phyloP scores from a whole-genome alignment of 2,797 vertebrate genomes.

The Ispidina lecontei region DNA sequence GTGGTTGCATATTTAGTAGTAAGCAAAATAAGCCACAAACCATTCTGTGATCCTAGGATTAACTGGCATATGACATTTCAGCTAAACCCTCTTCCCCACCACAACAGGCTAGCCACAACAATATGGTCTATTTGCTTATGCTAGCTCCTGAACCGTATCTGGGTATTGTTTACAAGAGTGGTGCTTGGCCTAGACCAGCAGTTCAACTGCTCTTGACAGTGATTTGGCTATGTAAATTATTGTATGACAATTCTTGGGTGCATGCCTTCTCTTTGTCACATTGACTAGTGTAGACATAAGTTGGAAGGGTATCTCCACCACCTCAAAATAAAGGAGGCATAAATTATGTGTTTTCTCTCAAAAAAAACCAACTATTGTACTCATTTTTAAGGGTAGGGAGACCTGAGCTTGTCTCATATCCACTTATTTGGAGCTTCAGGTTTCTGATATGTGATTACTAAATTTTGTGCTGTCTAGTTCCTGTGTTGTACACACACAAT shows the following conservation, averaged over 20 bases:
- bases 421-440: not conserved
- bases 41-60: conserved; percentile 29
- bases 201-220: not conserved
- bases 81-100: not conserved
- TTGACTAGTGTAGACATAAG: not conserved
- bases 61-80: conserved; percentile 42
- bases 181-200: not conserved
- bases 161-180: not conserved
- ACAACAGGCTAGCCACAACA: conserved; percentile 6
- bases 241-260: not conserved
- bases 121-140: not conserved
- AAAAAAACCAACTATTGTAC: not conserved
- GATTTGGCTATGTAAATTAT: not conserved
- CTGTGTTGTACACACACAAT: fast-evolving
- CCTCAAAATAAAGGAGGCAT: not conserved
- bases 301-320: not conserved
- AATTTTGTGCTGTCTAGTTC: not conserved
- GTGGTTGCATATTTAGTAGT: conserved; percentile 59
- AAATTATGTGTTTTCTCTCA: not conserved
- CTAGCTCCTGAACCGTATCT: not conserved
- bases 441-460: not conserved
- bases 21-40: conserved; percentile 66
- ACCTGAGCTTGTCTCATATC: not conserved
- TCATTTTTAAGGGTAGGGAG: not conserved
- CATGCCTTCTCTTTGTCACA: not conserved